phyloP scores from a whole-genome alignment of 2,888 invertebrate genomes.

The Gastracanthus pulcherrimus region DNA sequence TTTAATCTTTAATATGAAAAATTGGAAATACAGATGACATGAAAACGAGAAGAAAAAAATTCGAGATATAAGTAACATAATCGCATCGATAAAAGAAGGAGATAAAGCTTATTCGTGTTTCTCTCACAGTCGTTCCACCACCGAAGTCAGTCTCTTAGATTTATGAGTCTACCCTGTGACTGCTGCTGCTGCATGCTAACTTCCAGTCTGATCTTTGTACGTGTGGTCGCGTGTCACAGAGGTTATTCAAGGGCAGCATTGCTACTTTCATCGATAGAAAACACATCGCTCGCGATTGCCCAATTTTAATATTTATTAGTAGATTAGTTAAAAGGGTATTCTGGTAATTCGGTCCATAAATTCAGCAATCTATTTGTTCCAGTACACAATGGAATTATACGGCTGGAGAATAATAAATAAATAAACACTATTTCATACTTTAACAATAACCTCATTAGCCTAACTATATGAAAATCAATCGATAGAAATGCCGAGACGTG shows the following conservation, averaged over 20 bases:
- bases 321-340: background rate
- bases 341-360: background rate
- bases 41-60: background rate
- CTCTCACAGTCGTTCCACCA: constrained; percentile 46
- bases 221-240: constrained; percentile 31
- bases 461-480: no score
- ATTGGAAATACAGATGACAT: background rate
- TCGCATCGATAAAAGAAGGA: constrained; percentile 6
- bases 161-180: constrained; percentile 64
- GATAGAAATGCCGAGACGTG: no score
- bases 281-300: background rate
- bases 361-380: no score
- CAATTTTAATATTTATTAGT: constrained; percentile 14
- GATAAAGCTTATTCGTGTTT: constrained; percentile 53
- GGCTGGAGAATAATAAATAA: no score
- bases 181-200: constrained; percentile 61
- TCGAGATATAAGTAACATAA: background rate
- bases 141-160: constrained; percentile 54
- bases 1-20: background rate
- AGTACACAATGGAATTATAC: no score
- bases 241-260: constrained; percentile 14
- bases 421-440: no score
- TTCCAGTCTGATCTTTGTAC: constrained; percentile 14
- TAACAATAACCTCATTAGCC: no score
- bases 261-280: background rate